A percentile compares a stretch with the other conserved stretches of the same genome.
Conservation (phyloP, 1,140 invertebrate species). For the Brachionus asplanchnoidis region DNA sequence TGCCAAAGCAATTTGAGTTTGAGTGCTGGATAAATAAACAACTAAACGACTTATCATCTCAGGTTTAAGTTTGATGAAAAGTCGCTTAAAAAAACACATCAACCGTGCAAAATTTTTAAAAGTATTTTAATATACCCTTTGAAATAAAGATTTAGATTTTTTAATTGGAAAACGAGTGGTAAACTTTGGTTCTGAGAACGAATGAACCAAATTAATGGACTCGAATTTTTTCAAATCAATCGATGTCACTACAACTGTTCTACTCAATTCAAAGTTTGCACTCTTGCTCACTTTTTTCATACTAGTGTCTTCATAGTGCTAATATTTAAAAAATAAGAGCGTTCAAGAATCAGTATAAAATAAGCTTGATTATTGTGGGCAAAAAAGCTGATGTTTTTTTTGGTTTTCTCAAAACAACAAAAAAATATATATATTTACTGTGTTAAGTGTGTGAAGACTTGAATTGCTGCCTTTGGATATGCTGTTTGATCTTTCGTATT, state of each 20-base stretch:
- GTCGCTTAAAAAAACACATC: neutral
- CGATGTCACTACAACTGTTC: neutral
- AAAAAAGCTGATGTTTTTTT: slow-evolving; percentile 6
- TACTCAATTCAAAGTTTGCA: neutral
- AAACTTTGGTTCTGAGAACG: slow-evolving; percentile 15
- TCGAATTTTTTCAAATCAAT: neutral
- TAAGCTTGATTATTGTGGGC: neutral
- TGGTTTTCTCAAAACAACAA: neutral
- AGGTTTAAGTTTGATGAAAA: neutral
- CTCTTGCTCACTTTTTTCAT: slow-evolving; percentile 6
- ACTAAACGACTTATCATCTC: neutral
- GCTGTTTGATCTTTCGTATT: slow-evolving; percentile 13
- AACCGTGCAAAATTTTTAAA: neutral
- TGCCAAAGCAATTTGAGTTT: neutral
- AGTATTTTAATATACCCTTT: slow-evolving; percentile 22
- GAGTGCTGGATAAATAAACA: neutral
- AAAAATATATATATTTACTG: neutral
- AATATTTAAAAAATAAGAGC: neutral
- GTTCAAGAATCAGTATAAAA: neutral
- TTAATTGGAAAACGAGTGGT: slow-evolving; percentile 4
- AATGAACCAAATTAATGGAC: neutral
- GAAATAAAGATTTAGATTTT: neutral
- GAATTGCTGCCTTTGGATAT: neutral
- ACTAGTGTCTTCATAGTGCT: slow-evolving; percentile 19
- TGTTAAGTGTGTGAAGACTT: neutral